These are phyloP conservation scores for Mallotus villosus DNA, from an alignment of 2,797 vertebrate genomes.

Conservation along the genomic window DNA sequence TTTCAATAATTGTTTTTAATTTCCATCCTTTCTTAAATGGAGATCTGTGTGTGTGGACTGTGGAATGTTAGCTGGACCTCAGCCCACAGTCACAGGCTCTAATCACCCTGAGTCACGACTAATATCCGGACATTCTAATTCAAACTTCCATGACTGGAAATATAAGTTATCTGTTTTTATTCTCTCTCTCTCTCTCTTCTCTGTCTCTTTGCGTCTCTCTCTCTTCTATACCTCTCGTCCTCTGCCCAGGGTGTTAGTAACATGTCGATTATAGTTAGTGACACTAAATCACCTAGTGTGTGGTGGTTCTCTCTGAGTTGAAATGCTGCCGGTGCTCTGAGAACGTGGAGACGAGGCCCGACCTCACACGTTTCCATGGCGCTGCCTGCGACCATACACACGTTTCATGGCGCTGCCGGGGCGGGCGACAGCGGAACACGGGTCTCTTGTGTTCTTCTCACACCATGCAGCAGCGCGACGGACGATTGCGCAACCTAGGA, in stretches of 20 bases:
- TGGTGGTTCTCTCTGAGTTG: not conserved
- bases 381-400: constrained; percentile 44
- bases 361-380: constrained; percentile 60
- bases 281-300: no score
- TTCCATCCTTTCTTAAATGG: constrained; percentile 30
- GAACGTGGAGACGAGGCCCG: constrained; percentile 65
- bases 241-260: no score
- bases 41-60: constrained; percentile 10
- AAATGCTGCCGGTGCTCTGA: constrained; percentile 47
- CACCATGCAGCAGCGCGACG: constrained; percentile 42
- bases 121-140: not conserved
- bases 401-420: constrained; percentile 63
- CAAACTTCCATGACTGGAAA: no score
- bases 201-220: no score
- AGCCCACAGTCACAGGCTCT: constrained; percentile 22
- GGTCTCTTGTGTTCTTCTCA: constrained; percentile 35
- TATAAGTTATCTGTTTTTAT: no score
- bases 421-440: constrained; percentile 44
- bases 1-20: constrained; percentile 35
- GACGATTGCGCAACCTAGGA: no score
- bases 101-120: not conserved
- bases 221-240: no score
- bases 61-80: constrained; percentile 16
- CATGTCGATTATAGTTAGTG: no score
- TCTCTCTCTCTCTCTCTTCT: no score